Evolutionary conservation across 2,888 invertebrate genomes (phyloP), one percentile per base, ranked within the genome.

Genomic region (Idaea dimidiata): DNA sequence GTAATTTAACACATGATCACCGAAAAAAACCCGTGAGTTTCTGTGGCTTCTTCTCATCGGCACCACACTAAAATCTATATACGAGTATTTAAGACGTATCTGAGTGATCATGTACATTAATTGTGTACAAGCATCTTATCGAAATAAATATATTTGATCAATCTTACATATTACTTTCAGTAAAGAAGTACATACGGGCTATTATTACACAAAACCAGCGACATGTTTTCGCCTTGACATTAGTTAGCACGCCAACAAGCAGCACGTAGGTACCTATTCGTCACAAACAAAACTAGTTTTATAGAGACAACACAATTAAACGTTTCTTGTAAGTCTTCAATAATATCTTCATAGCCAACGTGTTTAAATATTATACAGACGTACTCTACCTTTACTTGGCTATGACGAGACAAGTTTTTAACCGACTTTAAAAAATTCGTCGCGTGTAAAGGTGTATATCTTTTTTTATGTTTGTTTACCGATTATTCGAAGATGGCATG

Each of bases 141-240:
- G n/a, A n/a, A n/a, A n/a, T n/a, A n/a, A n/a, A n/a, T n/a, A 32
- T 1, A 8, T 32, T 32, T 32, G 14, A 33, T 33, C 1, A 43
- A 43, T 7, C 7, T 8, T 43, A 14, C 8, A 10, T 14, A 14
- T 6, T 1, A 43, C 10, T 43, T 43, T 14, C 43, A 43, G 14
- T 8, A 43, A 43, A 43, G 43, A 10, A 59, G 33, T 54, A 60
- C 56, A 17, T 24, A 62, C 57, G 61, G 57, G 62, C 57, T 43
- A 43, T 43, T 2, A 14, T 14, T 14, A 43, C 0, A 43, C 8
- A 43, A 43, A 32, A 8, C 10, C 10, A 32, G 6, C 14, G 7
- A 33, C 64, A 61, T 58, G 61, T 57, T 62, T 63, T 68, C 57
- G 60, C 70, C 71, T 70, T 72, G 70, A 68, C 68, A 70, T 68